Evolutionary conservation across 2,113 vertebrate genomes (phyloP), one percentile per base, ranked within the genome.

Genomic region (Callionymus lyra): DNA sequence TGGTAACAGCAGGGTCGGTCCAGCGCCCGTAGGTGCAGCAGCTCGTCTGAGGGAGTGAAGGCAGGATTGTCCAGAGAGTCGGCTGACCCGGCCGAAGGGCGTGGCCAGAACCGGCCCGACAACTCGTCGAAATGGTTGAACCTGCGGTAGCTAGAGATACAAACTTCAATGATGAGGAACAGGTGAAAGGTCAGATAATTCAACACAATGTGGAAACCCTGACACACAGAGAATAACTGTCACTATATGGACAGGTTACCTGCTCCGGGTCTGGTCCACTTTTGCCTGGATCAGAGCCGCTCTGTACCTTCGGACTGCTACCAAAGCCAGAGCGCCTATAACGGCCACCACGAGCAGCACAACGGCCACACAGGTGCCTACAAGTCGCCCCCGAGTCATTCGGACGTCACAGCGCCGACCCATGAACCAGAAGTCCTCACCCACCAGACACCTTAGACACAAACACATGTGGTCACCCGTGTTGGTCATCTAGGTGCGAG

Each of bases 121-220:
- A 92, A 77, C 1, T 92, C 90, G 6, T 93, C 91, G 13, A 91
- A 90, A 16, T 89, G 90, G 76, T 91, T 91, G 78, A 93, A 93
- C 50, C 87, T 84, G 14, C 85, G 84, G 45, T 92, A 92, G 68
- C 91, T 93, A 17, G 46, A 2, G 53, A 51, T 32, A 63, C n/a
- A n/a, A n/a, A n/a, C n/a, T n/a, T n/a, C n/a, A n/a, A n/a, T n/a
- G n/a, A n/a, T n/a, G 21, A 4, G 4, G 21, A 8, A 4, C 21
- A 8, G 21, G 21, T 27, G 4, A 27, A 27, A 27, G 21, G 21
- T 27, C 21, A 27, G 21, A n/a, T n/a, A n/a, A n/a, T 12, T 5
- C 32, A 9, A 2, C 34, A 2, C 4, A 35, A 13, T 34, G 32
- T 2, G 32, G 32, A 4, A 12, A 35, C 12, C 5, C 12, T 34